Evolutionary conservation across 2,888 invertebrate genomes (phyloP), one percentile per base, ranked within the genome.

Genomic region (Odontocolon sp.): DNA sequence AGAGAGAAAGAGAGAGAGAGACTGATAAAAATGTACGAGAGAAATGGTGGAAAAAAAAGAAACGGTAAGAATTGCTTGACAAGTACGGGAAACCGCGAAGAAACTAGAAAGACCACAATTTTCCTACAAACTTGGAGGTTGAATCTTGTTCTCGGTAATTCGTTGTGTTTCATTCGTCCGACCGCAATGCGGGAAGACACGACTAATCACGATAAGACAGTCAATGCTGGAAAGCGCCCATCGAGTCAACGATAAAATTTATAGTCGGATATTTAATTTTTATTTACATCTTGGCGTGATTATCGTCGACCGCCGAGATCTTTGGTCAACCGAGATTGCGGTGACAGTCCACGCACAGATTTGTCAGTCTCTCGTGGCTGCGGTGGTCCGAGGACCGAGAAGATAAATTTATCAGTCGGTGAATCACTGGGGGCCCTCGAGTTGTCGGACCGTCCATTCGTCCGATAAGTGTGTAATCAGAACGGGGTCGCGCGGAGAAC

Each of bases 331-430:
- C 36, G 33, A 16, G 9, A 36, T 36, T 45, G 61, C 42, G 61
- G 69, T 61, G 33, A 63, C 54, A 28, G 31, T 2, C 26, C 42
- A 21, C 5, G 21, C 23, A 50, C 18, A 31, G 23, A 36, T 47
- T 45, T 47, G 56, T 68, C 67, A 57, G 26, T 18, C 45, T 0
- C 16, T 4, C 9, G 18, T 18, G 18, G 16, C n/a, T 33, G 28
- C n/a, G 9, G 33, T 3, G 14, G n/a, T 18, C 6, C 28, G 18
- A 42, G n/a, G 31, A 11, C 28, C 6, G 54, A 3, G 11, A 42
- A 52, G 69, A 69, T 52, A 54, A 54, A 70, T 70, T 70, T 70
- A 54, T 70, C 63, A 40, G 28, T 11, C 40, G 61, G 18, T 33
- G 45, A 54, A 54, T 61, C 67, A 47, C 16, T 1, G 33, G 8